A percentile compares a stretch with the other conserved stretches of the same genome.
Evolutionary conservation across 92 coral and sea anemone species (phyloP).

Genomic region (Epizoanthus rinbou): DNA sequence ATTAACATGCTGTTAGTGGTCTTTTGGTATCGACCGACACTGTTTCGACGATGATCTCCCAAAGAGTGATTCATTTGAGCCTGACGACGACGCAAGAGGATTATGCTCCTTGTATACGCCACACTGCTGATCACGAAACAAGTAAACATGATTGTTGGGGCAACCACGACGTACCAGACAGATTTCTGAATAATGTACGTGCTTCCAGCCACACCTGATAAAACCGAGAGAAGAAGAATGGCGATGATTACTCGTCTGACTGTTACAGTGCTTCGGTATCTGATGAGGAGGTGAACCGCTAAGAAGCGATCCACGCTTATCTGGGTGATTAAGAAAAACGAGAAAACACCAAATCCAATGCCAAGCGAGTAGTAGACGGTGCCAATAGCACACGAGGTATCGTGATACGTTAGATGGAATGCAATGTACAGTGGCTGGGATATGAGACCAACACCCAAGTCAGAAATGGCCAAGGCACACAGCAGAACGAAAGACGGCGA

Average conservation of each 20-base stretch:
- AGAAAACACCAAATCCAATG: slow-evolving; percentile 26
- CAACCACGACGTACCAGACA: slow-evolving; percentile 5
- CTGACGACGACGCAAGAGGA: slow-evolving; percentile 4
- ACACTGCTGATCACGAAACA: slow-evolving; percentile 24
- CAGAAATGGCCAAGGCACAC: slow-evolving; percentile 18
- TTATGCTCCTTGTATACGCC: slow-evolving; percentile 3
- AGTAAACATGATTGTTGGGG: background rate
- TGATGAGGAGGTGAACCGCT: slow-evolving; percentile 21
- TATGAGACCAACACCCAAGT: slow-evolving; percentile 22
- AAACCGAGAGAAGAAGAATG: background rate
- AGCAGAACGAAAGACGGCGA: slow-evolving; percentile 27
- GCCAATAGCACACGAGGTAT: slow-evolving; percentile 7
- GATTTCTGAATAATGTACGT: slow-evolving; percentile 20
- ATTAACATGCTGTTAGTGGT: slow-evolving; percentile 19
- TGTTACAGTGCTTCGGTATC: slow-evolving; percentile 14
- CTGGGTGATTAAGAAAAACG: slow-evolving; percentile 22
- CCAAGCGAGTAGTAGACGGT: slow-evolving; percentile 20
- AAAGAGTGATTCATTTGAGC: slow-evolving; percentile 1
- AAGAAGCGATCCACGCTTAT: slow-evolving; percentile 37
- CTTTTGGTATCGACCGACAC: slow-evolving; percentile 8
- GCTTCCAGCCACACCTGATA: slow-evolving; percentile 6
- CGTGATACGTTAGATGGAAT: background rate
- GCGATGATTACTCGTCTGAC: background rate
- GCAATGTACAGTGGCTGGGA: slow-evolving; percentile 34
- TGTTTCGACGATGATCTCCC: background rate